Evolutionary conservation across 2,797 vertebrate genomes (phyloP).

Genomic region (Myotis pilosus): DNA sequence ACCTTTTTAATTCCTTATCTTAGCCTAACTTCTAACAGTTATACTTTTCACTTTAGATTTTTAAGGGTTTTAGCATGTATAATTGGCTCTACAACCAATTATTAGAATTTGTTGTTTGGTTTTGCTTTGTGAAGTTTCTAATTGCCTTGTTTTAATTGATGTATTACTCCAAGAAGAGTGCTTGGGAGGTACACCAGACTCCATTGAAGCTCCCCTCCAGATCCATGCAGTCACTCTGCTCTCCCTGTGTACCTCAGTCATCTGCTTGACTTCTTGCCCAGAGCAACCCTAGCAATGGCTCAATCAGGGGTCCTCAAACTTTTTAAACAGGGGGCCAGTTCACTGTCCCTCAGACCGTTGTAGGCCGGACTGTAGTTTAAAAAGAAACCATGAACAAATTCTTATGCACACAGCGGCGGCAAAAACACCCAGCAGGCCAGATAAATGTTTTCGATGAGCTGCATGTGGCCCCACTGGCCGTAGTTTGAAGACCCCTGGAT

Average conservation of each 20-base stretch:
- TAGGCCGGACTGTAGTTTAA: no score
- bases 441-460: no score
- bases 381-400: no score
- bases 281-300: not conserved
- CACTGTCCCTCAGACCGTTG: no score
- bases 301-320: no score
- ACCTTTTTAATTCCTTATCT: not conserved
- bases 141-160: not conserved
- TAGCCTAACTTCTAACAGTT: not conserved
- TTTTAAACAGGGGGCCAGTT: no score
- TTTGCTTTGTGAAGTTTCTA: constrained; percentile 29
- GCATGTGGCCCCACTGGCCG: no score
- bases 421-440: no score
- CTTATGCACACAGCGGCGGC: no score
- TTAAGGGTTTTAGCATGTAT: not conserved
- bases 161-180: not conserved
- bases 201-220: not conserved
- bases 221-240: not conserved
- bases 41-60: not conserved
- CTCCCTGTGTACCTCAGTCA: not conserved
- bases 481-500: no score
- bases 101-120: not conserved
- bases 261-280: not conserved
- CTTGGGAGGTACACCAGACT: not conserved
- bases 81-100: not conserved